Evolutionary conservation across 2,113 vertebrate species (phyloP).

Genomic region (Promerops cafer): DNA sequence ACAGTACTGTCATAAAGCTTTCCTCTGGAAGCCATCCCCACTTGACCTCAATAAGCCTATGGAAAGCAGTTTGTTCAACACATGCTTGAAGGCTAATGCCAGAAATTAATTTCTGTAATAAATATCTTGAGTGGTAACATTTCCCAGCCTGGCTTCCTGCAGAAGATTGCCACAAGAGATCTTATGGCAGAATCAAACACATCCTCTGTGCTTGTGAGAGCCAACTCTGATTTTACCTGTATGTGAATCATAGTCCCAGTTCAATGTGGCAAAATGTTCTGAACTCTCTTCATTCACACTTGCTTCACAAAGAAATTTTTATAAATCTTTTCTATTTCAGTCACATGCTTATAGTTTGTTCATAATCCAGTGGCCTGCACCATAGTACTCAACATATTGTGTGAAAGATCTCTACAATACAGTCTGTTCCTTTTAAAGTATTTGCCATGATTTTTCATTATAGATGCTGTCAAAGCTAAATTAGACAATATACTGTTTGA

Average conservation of each 20-base stretch:
- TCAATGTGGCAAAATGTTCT: neutral
- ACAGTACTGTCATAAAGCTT: neutral
- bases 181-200: neutral
- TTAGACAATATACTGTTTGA: slow-evolving; percentile 1
- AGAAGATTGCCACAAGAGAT: neutral
- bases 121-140: neutral
- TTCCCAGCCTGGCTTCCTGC: neutral
- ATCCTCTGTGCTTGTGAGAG: neutral
- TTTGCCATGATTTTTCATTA: slow-evolving; percentile 4
- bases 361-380: neutral
- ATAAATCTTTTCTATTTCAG: neutral
- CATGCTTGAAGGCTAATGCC: neutral
- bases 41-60: neutral
- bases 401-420: neutral
- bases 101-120: neutral
- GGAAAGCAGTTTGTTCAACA: neutral
- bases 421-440: neutral
- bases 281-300: neutral
- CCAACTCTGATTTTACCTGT: neutral
- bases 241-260: neutral
- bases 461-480: neutral
- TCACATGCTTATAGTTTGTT: neutral
- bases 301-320: neutral
- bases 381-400: neutral
- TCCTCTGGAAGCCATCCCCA: neutral